A percentile compares a stretch with the other conserved stretches of the same genome.
These are phyloP conservation scores for Psilopsiagon aurifrons DNA, from an alignment of 2,113 vertebrate genomes.

Conservation along the genomic window DNA sequence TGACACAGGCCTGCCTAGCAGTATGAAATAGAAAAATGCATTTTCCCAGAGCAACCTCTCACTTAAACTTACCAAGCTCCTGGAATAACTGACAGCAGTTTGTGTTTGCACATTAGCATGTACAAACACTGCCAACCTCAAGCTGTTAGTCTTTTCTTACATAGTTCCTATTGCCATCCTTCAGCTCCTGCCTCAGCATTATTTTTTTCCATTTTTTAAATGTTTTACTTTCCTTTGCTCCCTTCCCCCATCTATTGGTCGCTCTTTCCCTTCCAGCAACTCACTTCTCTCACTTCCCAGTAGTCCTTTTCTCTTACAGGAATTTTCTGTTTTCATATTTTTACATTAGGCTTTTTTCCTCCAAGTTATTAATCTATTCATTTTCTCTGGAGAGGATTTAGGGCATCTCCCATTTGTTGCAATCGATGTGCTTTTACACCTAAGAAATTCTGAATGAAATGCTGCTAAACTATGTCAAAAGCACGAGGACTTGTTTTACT, in stretches of 20 bases:
- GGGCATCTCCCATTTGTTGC: background rate
- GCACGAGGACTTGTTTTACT: background rate
- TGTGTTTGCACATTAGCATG: background rate
- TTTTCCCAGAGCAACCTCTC: background rate
- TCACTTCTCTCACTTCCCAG: background rate
- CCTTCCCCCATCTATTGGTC: background rate
- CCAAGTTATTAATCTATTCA: background rate
- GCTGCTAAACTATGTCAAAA: background rate
- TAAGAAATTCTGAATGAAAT: background rate
- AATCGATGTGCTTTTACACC: background rate
- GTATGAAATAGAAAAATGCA: background rate
- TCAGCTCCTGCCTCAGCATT: background rate
- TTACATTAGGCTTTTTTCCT: background rate
- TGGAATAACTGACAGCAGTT: background rate
- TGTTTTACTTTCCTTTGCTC: background rate
- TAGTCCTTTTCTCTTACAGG: background rate
- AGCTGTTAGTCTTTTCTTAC: slow-evolving; percentile 12
- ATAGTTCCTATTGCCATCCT: background rate
- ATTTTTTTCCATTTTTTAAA: background rate
- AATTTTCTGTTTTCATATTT: background rate
- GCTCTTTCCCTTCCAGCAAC: background rate
- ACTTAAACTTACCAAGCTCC: background rate
- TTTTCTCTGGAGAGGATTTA: background rate
- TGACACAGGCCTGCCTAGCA: background rate
- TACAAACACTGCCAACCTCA: background rate